Evolutionary conservation across 92 coral and sea anemone species (phyloP), one percentile per base, ranked within the genome.

Genomic region (Palythoa grandis): DNA sequence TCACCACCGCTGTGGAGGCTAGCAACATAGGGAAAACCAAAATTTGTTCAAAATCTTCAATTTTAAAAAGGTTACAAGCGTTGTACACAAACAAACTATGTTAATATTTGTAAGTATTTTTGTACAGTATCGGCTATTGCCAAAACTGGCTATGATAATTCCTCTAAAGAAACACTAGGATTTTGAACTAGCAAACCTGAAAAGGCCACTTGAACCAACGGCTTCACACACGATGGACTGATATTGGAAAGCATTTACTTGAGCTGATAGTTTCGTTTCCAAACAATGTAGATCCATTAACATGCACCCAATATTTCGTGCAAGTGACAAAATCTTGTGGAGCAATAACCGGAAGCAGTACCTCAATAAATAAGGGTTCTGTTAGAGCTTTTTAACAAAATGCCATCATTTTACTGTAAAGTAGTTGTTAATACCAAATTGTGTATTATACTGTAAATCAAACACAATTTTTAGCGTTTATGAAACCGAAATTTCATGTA

Each of bases 321-420:
- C 39, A 67, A 65, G 40, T 68, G 11, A 80, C 74, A 40, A 24
- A 24, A 11, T 65, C 53, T 35, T 78, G 72, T 78, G 48, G 19
- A 74, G 61, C 56, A 47, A 37, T 58, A 60, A 70, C 74, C 74
- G 85, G 85, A 80, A 80, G 74, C 61, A 53, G 56, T 70, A 40
- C 63, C 66, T 13, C 24, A 65, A 65, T 80, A 80, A 80, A 80
- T 13, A 73, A 66, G 23, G 63, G 60, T 65, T 40, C 13, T 63
- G 70, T 29, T 54, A 63, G 50, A 11, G 74, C 39, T 58, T 19
- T 60, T 12, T 12, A 19, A 47, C 7, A 14, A 29, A 12, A 47
- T 70, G 15, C 17, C 40, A 58, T 60, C 22, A 20, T 24, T 19
- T 54, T 39, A 57, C 20, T 35, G 39, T 78, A 50, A 40, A 78